A percentile compares a stretch with the other conserved stretches of the same genome.
Evolutionary conservation across 2,888 invertebrate species (phyloP).

Genomic region (Sipha maydis): DNA sequence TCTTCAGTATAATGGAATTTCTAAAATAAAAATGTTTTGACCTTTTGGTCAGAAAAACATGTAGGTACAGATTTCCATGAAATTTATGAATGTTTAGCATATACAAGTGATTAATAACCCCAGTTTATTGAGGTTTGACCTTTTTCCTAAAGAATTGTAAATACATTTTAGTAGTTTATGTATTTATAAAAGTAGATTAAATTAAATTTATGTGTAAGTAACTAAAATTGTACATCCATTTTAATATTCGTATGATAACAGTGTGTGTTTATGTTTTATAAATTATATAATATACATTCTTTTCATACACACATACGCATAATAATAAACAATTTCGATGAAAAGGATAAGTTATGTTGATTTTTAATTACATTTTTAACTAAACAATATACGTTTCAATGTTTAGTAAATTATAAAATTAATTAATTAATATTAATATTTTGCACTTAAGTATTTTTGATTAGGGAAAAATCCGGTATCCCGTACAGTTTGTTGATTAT

Average conservation of each 20-base stretch:
- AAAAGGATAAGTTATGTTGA: not conserved
- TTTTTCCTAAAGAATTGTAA: conserved; percentile 49
- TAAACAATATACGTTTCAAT: no score
- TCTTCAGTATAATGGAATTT: not conserved
- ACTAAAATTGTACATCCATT: not conserved
- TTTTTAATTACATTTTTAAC: not conserved
- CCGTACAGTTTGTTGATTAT: no score
- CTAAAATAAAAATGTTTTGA: conserved; percentile 31
- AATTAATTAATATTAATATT: no score
- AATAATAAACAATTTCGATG: not conserved
- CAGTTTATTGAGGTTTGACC: conserved; percentile 24
- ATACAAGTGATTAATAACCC: conserved; percentile 42
- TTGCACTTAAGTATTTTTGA: no score
- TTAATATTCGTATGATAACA: not conserved
- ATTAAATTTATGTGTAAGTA: conserved; percentile 24
- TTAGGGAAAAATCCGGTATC: no score
- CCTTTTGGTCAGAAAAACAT: conserved; percentile 29
- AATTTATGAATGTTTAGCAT: conserved; percentile 17
- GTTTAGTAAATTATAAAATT: no score
- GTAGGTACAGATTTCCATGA: conserved; percentile 18
- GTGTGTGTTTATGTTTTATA: not conserved
- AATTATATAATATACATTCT: not conserved
- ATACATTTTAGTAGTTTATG: conserved; percentile 27
- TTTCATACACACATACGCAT: not conserved
- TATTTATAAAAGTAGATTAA: conserved; percentile 23